Evolutionary conservation across 2,113 vertebrate genomes (phyloP), one percentile per base, ranked within the genome.

Genomic region (Onychostoma macrolepis): DNA sequence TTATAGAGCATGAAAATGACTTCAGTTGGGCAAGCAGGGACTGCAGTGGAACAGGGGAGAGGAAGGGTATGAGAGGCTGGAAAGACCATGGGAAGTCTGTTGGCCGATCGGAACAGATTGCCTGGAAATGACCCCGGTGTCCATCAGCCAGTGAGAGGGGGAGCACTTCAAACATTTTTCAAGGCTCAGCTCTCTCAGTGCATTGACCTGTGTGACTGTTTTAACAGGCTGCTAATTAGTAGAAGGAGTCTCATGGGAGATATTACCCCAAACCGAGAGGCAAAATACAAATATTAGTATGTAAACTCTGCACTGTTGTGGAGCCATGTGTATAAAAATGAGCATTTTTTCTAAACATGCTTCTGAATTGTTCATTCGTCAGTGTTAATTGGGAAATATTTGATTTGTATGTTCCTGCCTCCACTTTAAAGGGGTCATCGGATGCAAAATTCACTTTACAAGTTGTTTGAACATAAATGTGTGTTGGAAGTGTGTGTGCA

Each of bases 1-100:
- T 93, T 96, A 95, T 92, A 91, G 92, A 94, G 90, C 93, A 91
- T 96, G 95, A 93, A 95, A 93, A 93, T 72, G 86, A 89, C 91
- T 95, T 92, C 87, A 90, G 92, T 67, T 77, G 85, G 84, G 84
- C 81, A 65, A 83, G 45, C 58, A 36, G 48, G 85, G 77, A 83
- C 26, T 19, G 77, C 72, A 88, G 85, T 76, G 86, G 80, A 88
- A 58, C 4, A 86, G 82, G 81, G 89, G 84, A 83, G 81, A 58
- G 72, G 81, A 28, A 71, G 75, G 88, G 87, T 86, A 87, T 86
- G 90, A 48, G 69, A 48, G 74, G 88, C 24, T 38, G 30, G 33
- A 61, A 71, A n/a, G 48, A 45, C 43, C 36, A 87, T 85, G 88
- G 26, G 89, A 83, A 61, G 33, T 24, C 30, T 88, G 83, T 38